Evolutionary conservation across 1,140 invertebrate species (phyloP).

Genomic region (Bursaphelenchus mucronatus): DNA sequence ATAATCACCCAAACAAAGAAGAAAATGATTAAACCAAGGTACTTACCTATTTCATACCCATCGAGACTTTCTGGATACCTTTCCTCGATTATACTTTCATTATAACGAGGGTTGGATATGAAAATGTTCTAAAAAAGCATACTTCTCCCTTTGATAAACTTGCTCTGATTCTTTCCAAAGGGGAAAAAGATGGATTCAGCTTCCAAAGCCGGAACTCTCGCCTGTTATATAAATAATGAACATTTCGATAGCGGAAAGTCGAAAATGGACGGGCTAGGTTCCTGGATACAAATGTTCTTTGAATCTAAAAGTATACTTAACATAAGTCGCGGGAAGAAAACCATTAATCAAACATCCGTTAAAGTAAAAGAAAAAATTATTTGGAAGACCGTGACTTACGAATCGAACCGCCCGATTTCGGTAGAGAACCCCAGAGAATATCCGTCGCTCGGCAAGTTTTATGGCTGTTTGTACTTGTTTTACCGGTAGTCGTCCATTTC

Average conservation of each 20-base stretch:
- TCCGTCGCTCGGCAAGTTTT: no score
- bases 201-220: background rate
- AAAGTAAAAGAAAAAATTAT: no score
- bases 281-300: background rate
- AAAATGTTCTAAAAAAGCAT: slow-evolving; percentile 22
- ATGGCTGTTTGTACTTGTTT: no score
- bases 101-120: slow-evolving; percentile 20
- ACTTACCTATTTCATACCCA: slow-evolving; percentile 30
- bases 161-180: slow-evolving; percentile 6
- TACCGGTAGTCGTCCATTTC: no score
- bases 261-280: slow-evolving; percentile 2
- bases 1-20: slow-evolving; percentile 24
- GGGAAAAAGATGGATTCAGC: background rate
- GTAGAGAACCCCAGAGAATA: no score
- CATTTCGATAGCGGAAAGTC: background rate
- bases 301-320: background rate
- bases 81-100: slow-evolving; percentile 7
- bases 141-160: slow-evolving; percentile 15
- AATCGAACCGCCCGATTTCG: no score
- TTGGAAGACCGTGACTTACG: no score
- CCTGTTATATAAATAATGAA: no score
- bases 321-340: no score
- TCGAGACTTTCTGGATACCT: slow-evolving; percentile 15
- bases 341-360: no score
- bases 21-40: slow-evolving; percentile 19